Evolutionary conservation across 2,797 vertebrate species (phyloP).

Genomic region (Danio tinwini): DNA sequence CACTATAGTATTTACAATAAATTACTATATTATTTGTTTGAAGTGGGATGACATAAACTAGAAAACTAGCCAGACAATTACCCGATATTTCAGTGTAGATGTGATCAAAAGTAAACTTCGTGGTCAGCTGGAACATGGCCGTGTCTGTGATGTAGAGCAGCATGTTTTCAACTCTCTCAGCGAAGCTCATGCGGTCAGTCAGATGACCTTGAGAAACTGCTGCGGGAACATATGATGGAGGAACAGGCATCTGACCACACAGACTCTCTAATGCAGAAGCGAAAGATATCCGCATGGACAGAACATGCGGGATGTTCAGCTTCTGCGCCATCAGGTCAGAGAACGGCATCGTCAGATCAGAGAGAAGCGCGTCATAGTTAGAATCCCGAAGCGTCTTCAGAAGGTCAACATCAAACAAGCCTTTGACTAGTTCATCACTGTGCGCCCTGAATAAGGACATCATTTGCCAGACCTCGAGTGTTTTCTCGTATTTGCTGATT

Average conservation of each 20-base stretch:
- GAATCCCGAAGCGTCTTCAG: conserved; percentile 43
- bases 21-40: no score
- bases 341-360: conserved; percentile 60
- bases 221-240: conserved; percentile 74
- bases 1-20: no score
- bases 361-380: conserved; percentile 59
- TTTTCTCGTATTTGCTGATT: no score
- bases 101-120: conserved; percentile 59
- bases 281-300: conserved; percentile 75
- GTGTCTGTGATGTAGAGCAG: conserved; percentile 67
- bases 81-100: not conserved
- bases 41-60: no score
- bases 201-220: conserved; percentile 71
- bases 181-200: conserved; percentile 78
- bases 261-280: conserved; percentile 76
- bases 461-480: no score
- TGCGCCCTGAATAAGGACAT: no score
- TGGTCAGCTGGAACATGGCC: not conserved
- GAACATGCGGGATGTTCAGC: conserved; percentile 77
- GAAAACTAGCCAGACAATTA: no score
- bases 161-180: conserved; percentile 76
- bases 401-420: conserved; percentile 47
- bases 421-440: no score
- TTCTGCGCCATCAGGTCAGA: conserved; percentile 57
- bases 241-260: conserved; percentile 80